Evolutionary conservation across 2,888 invertebrate species (phyloP).

Genomic region (Ophion costatus): DNA sequence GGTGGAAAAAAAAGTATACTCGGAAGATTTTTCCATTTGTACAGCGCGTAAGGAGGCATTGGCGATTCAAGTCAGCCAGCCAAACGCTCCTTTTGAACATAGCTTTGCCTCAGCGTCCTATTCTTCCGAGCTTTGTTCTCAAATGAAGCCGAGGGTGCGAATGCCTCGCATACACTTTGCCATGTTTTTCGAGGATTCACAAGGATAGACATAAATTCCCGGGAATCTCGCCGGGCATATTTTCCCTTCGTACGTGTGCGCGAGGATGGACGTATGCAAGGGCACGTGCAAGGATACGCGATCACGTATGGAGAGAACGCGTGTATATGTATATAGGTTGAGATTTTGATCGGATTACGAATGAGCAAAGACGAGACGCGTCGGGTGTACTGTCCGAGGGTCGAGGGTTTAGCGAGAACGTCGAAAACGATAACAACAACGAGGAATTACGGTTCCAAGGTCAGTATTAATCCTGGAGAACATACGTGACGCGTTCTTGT

Average conservation of each 20-base stretch:
- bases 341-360: conserved; percentile 57
- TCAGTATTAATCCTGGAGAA: conserved; percentile 58
- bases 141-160: conserved; percentile 10
- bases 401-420: conserved; percentile 32
- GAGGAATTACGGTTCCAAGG: conserved; percentile 51
- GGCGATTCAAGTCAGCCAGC: neutral
- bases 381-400: neutral
- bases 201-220: conserved; percentile 28
- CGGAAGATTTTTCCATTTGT: neutral
- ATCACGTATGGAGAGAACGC: neutral
- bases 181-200: conserved; percentile 31
- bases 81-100: neutral
- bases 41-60: neutral
- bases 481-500: conserved; percentile 50
- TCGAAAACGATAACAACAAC: conserved; percentile 51
- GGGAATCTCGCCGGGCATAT: neutral
- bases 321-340: conserved; percentile 24
- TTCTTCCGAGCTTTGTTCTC: neutral
- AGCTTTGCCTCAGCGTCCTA: neutral
- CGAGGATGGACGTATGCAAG: neutral
- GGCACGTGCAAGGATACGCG: neutral
- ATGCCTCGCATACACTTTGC: conserved; percentile 12
- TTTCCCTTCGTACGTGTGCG: conserved; percentile 6
- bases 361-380: conserved; percentile 48
- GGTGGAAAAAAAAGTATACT: neutral